Evolutionary conservation across 2,113 vertebrate species (phyloP), one percentile per base, ranked within the genome.

Genomic region (Embiotoca jacksoni): DNA sequence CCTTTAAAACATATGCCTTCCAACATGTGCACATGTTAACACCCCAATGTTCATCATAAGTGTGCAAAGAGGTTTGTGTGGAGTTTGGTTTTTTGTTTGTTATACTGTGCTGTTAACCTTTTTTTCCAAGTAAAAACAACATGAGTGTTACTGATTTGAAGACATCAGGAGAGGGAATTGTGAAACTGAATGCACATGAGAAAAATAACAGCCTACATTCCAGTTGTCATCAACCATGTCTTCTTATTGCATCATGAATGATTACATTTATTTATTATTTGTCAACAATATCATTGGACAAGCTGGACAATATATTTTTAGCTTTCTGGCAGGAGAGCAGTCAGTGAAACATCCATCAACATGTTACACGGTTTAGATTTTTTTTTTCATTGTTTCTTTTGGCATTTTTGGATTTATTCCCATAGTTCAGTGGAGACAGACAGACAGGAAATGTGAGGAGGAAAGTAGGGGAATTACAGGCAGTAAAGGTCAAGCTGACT

Each of bases 281-380:
- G 10, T 72, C 54, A 16, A 47, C n/a, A 47, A 36, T 3, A 53
- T 41, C 30, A 41, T 44, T 31, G 36, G 15, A 60, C 16, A 60
- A 76, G 36, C 36, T 7, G 31, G 31, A 60, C 36, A 39, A 16
- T 7, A 9, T 59, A 54, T 59, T 53, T 52, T 67, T 44, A 58
- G 3, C 44, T 52, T 53, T 46, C 10, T 36, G 37, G 37, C 37
- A 15, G 31, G 11, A 31, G 36, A 36, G 5, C 23, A 68, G 36
- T 49, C 46, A 49, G 54, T 31, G 49, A 55, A 54, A 30, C 37
- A 54, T 64, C 47, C 35, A 60, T 67, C 15, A 52, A 67, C n/a
- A 33, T 36, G 33, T 23, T 23, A 23, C 23, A 23, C 23, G 23
- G 23, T 23, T 23, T 23, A 23, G 23, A 23, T 23, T 23, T 23